Base-by-base conservation (phyloP, 2,797 vertebrate species). In the Acomys russatus region DNA sequence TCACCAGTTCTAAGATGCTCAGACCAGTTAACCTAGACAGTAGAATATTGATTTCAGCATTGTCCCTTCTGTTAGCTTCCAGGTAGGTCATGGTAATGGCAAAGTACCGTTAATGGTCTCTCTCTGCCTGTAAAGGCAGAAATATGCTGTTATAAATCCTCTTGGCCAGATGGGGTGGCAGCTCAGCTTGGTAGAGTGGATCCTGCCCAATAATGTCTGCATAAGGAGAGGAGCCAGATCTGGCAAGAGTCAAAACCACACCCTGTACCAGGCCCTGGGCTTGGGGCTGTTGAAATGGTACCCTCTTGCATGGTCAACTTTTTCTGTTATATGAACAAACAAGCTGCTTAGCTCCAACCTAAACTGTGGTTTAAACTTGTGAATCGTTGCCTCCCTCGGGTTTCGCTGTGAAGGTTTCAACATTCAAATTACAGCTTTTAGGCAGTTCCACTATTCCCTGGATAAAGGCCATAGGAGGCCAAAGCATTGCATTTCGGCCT, bases 311-410 rank as follows among this genome's bases (percentile, higher is more conserved):
- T 0, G 9, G 17, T n/a, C 44, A 71, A 44, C 85, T 92, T 35
- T 78, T n/a, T 80, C 78, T 73, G 18, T 59, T 35, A 14, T 3
- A 23, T 9, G 20, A 35, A 15, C 17, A 18, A 30, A 59, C 22
- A 6, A 18, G 18, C 17, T 77, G 76, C 18, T 63, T 84, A 33
- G 70, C 54, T 54, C 66, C 23, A 63, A 4, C 17, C 68, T 91
- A 66, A 91, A 76, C 22, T 63, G 90, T 54, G 84, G 17, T 78
- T 78, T 80, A 66, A 73, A 17, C 2, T 22, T 80, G 92, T 68
- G 33, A 30, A 49, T 28, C 10, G 12, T 88, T 91, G 25, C 66
- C 22, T 80, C 20, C 6, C 56, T 91, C 38, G 90, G 71, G 30
- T 91, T 79, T 94, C 70, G 17, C 59, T 51, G 23, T 83, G 49